These are phyloP conservation scores for Ispidina picta DNA, from an alignment of 2,797 vertebrate genomes.

Conservation along the genomic window DNA sequence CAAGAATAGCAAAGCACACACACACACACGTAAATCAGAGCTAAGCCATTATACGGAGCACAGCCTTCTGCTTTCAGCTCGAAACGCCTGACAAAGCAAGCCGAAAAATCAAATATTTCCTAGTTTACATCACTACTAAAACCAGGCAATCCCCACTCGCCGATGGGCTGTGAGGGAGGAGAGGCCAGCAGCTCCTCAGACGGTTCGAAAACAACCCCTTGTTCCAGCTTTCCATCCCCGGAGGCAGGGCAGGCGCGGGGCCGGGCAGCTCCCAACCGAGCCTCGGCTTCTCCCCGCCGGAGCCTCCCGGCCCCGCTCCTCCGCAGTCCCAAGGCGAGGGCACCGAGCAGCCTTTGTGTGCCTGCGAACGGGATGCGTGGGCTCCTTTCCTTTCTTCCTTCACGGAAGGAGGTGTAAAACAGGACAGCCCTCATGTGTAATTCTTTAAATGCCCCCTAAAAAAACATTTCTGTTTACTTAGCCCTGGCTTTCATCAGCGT, in stretches of 20 bases:
- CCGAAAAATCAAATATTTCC: background rate
- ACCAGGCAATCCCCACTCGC: background rate
- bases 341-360: background rate
- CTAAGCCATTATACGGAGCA: background rate
- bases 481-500: background rate
- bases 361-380: too few relatives aligned
- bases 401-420: background rate
- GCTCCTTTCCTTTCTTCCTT: background rate
- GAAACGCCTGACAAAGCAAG: background rate
- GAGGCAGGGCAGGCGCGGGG: background rate
- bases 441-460: background rate
- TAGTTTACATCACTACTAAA: background rate
- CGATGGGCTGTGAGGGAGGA: background rate
- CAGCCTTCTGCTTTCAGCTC: background rate
- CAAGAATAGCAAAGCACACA: background rate
- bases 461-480: background rate
- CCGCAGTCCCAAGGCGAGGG: background rate
- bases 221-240: conserved; percentile 50
- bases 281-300: background rate
- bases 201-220: background rate
- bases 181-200: conserved; percentile 3
- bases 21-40: background rate
- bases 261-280: background rate
- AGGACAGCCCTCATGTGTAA: background rate
- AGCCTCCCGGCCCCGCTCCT: too few relatives aligned